A percentile compares a stretch with the other conserved stretches of the same genome.
phyloP scores from a whole-genome alignment of 2,113 vertebrate genomes.

The Ranitomeya variabilis region DNA sequence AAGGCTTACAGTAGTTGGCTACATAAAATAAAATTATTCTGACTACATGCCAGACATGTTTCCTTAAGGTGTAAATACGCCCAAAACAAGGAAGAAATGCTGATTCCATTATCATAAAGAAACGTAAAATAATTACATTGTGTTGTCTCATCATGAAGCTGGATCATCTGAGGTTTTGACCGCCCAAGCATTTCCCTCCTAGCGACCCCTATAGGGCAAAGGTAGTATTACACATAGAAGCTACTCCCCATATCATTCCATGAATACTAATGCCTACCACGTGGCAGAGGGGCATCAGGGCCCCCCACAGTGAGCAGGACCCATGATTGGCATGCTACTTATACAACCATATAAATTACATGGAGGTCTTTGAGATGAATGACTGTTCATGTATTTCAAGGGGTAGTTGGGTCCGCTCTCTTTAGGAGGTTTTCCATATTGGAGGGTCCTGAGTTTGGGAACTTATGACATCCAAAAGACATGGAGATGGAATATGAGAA shows the following conservation, averaged over 20 bases:
- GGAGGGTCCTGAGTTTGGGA: too few relatives aligned
- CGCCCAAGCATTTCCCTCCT: background rate
- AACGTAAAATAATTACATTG: background rate
- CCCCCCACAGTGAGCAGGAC: too few relatives aligned
- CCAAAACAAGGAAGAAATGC: background rate
- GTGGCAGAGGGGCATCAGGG: too few relatives aligned
- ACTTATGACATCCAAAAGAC: too few relatives aligned
- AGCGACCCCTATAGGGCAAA: background rate
- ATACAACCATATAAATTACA: too few relatives aligned
- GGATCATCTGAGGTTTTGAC: background rate
- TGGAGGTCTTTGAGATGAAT: background rate
- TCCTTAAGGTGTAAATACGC: background rate
- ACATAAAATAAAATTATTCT: constrained; percentile 3
- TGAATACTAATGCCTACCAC: too few relatives aligned
- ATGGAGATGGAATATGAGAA: too few relatives aligned
- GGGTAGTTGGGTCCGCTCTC: too few relatives aligned
- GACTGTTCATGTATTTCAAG: background rate
- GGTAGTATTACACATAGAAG: background rate
- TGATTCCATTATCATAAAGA: background rate
- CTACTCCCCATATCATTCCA: too few relatives aligned
- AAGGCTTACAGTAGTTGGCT: background rate
- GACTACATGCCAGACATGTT: background rate
- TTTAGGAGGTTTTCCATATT: too few relatives aligned
- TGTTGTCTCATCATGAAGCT: background rate
- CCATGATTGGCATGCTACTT: too few relatives aligned